Evolutionary conservation across 2,113 vertebrate genomes (phyloP), one percentile per base, ranked within the genome.

Genomic region (Leucopsar rothschildi): DNA sequence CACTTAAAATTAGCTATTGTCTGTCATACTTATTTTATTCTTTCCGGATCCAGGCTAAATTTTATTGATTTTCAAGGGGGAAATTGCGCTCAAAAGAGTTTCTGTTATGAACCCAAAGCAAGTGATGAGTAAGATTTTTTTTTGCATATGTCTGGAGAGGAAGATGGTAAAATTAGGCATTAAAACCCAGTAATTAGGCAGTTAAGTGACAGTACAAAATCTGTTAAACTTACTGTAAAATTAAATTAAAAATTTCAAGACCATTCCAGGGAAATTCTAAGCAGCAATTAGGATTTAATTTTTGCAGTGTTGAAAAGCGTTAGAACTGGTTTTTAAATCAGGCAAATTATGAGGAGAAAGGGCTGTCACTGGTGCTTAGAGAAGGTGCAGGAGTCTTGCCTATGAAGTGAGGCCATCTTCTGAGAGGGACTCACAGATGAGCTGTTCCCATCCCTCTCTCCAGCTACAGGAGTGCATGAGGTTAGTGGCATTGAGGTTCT

Each of bases 391-490:
- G 18, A 52, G 3, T 0, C 28, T 40, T 77, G 14, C 4, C 6
- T 76, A 1, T 61, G 37, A 47, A 2, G 1, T 28, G 31, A 73
- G 9, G 39, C 40, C 37, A 23, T 49, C 16, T 25, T 15, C 13
- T 9, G 16, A 23, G 11, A 61, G 28, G 14, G 15, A 21, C 28
- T 37, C 31, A 9, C 5, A 23, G 65, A 13, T 0, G 3, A 57
- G 7, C 52, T 53, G 7, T 5, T 66, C 18, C 23, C 9, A 27
- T 2, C 20, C 49, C 28, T 52, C 10, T 50, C 19, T 28, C 29
- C 9, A 16, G 8, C 21, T 22, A 13, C 5, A 3, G 35, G 6
- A 45, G 7, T 0, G 0, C 7, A 4, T 0, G 2, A 68, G 28
- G 4, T n/a, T 23, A 5, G 44, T 14, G 39, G 6, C 59, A 21